Conservation (phyloP, 1,140 invertebrate species). For the Brachionus angularis region DNA sequence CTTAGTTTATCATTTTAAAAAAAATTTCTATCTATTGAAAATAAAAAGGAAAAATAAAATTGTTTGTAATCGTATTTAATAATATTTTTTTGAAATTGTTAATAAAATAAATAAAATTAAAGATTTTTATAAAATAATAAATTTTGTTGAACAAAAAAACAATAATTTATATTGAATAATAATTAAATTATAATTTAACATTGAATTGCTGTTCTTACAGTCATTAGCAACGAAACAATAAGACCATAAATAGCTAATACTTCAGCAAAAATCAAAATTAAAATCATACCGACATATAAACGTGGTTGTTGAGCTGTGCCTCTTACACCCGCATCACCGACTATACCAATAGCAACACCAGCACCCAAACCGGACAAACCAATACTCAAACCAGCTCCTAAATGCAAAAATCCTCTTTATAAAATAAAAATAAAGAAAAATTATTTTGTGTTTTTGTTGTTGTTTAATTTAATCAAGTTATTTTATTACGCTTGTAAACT, state of each 20-base stretch:
- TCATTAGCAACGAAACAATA: slow-evolving; percentile 96
- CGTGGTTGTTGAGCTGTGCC: slow-evolving; percentile 97
- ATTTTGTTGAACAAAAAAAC: background rate
- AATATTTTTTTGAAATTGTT: too few relatives aligned
- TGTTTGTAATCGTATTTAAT: too few relatives aligned
- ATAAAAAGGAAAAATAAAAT: too few relatives aligned
- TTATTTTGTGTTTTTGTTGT: too few relatives aligned
- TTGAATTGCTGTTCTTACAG: slow-evolving; percentile 67
- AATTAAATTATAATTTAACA: too few relatives aligned
- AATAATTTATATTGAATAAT: background rate
- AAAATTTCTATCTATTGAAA: too few relatives aligned
- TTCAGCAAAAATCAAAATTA: slow-evolving; percentile 99
- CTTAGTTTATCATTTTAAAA: too few relatives aligned
- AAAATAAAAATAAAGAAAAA: slow-evolving; percentile 50
- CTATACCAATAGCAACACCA: slow-evolving; percentile 96
- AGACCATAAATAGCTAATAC: slow-evolving; percentile 99
- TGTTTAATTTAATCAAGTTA: too few relatives aligned
- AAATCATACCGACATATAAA: slow-evolving; percentile 94
- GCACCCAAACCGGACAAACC: slow-evolving; percentile 94
- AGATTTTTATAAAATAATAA: background rate
- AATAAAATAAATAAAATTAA: too few relatives aligned
- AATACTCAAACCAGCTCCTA: slow-evolving; percentile 92
- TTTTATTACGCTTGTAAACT: slow-evolving; percentile 71
- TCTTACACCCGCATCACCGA: slow-evolving; percentile 94
- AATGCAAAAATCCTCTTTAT: slow-evolving; percentile 88